Base-by-base conservation (phyloP, 30 jellyfish, hydroid and myxozoan species). In the Aurelia aurita region DNA sequence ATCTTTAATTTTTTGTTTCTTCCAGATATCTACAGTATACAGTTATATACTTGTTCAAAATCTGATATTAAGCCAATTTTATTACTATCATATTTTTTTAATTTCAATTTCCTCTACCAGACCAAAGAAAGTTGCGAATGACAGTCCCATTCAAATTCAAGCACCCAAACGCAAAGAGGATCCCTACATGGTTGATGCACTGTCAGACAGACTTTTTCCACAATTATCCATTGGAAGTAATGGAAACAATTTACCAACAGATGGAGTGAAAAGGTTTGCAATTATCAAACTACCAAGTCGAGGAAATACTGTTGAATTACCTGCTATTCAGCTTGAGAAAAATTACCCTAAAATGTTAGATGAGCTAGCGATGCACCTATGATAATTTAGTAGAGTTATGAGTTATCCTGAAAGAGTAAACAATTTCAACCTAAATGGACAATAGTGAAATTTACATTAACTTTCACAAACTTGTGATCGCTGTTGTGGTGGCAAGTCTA, bases 111-210 rank as follows among this genome's bases (percentile, higher is more conserved):
- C 11, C 31, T 76, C 23, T 26, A 44, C n/a, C 72, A 92, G 98
- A 76, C 98, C 98, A 22, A 92, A 87, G 85, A 92, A 92, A 54
- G n/a, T 23, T 5, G 31, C 31, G 28, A 43, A 35, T 18, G 93
- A 84, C 57, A 76, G 47, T 35, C n/a, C 11, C 5, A 45, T 28
- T 16, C 82, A 80, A 0, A 79, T 29, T 9, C 85, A 62, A 15
- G 89, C 96, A 34, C 93, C 93, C 16, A 73, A 72, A 63, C 68
- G 67, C 44, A 92, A 87, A 11, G 93, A 86, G 0, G 97, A 92
- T 54, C 98, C 98, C 10, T 92, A 85, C 74, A 86, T 92, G 70
- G 96, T 92, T 34, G 98, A 86, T 81, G 97, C 90, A 13, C 55
- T 92, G 29, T 91, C 96, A n/a, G 92, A 87, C 16, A 72, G 61